These are phyloP conservation scores for Anastrepha obliqua DNA, from an alignment of 1,140 invertebrate genomes.

Conservation along the genomic window DNA sequence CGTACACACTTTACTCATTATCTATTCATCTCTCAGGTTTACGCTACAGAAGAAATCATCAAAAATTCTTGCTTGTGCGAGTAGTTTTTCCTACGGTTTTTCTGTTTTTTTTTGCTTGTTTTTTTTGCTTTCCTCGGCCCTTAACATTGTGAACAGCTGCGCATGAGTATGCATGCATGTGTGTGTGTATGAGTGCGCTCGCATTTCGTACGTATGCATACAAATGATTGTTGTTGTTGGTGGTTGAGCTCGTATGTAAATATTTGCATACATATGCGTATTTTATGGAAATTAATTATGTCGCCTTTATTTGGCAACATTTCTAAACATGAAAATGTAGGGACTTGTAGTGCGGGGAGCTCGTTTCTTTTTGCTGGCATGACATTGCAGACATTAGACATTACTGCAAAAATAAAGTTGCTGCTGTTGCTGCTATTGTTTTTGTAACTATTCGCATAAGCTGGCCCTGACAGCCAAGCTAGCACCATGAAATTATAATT, in stretches of 20 bases:
- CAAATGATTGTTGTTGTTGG: neutral
- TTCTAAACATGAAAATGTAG: conserved; percentile 35
- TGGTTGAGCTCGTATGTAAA: conserved; percentile 8
- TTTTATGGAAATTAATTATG: conserved; percentile 54
- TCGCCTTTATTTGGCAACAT: conserved; percentile 45
- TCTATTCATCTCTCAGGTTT: neutral
- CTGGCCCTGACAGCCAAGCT: neutral
- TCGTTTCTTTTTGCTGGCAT: conserved; percentile 23
- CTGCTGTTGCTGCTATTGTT: neutral
- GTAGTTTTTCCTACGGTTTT: neutral
- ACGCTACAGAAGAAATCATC: neutral
- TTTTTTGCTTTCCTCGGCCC: neutral
- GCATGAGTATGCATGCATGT: neutral
- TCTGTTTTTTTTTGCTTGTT: neutral
- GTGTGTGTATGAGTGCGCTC: neutral
- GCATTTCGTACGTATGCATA: neutral
- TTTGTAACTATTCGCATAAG: neutral
- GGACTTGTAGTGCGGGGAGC: neutral
- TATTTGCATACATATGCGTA: conserved; percentile 37
- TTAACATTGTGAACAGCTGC: neutral
- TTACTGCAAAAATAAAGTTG: neutral
- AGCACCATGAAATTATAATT: conserved; percentile 19
- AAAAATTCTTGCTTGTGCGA: neutral
- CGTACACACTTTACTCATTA: conserved; percentile 18
- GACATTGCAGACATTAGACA: neutral